Percentiles rank a stretch among this genome's conserved stretches.
Conservation (phyloP, 2,797 vertebrate genomes). For the Esox lucius region DNA sequence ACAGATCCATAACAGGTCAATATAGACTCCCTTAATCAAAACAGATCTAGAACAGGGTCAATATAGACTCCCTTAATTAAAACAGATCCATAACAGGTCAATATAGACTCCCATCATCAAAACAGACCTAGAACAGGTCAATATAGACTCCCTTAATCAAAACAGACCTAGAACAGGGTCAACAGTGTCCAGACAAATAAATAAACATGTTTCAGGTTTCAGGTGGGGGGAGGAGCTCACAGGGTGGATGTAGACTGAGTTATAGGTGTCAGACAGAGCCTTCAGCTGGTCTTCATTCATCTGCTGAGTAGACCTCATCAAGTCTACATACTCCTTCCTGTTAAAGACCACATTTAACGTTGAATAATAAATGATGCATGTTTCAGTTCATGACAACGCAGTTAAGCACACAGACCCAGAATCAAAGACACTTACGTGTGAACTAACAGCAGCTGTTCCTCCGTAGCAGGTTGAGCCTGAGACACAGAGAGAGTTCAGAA, state of each 20-base stretch:
- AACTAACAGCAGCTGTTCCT: conserved; percentile 49
- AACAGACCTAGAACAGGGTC: no score
- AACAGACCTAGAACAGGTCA: no score
- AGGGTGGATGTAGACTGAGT: conserved; percentile 57
- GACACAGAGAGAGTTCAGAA: conserved; percentile 11
- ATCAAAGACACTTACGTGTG: conserved; percentile 43
- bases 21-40: no score
- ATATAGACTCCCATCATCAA: no score
- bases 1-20: no score
- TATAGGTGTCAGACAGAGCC: conserved; percentile 48
- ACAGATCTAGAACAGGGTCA: no score
- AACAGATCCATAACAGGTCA: no score
- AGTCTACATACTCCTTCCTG: conserved; percentile 53
- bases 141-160: no score
- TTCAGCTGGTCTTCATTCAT: conserved; percentile 51
- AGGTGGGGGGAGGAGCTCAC: conserved; percentile 33
- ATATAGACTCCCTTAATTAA: no score
- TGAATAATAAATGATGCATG: background rate
- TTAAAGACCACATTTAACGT: background rate
- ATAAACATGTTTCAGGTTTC: background rate
- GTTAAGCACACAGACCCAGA: no score
- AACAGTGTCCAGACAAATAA: no score
- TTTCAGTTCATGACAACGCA: background rate
- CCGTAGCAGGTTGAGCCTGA: conserved; percentile 44
- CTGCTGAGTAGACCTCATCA: conserved; percentile 52